These are phyloP conservation scores for Nettapus auritus DNA, from an alignment of 2,113 vertebrate genomes.

Conservation along the genomic window DNA sequence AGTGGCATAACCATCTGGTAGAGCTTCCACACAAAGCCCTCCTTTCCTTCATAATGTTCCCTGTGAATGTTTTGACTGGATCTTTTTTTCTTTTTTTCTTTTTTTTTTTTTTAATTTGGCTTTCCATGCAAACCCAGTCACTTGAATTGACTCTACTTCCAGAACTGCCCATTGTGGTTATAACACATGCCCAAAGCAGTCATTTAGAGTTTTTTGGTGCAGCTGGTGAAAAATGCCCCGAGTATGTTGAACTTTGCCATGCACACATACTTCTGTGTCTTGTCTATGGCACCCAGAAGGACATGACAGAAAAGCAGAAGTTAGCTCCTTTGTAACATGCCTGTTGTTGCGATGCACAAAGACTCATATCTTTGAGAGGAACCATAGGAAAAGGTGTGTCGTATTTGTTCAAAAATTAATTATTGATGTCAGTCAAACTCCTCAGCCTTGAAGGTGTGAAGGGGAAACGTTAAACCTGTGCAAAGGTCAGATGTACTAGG, in stretches of 20 bases:
- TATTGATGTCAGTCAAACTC: constrained; percentile 41
- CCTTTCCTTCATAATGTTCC: background rate
- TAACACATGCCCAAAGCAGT: background rate
- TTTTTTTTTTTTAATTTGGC: background rate
- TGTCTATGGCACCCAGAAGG: background rate
- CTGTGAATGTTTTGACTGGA: background rate
- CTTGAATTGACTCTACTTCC: background rate
- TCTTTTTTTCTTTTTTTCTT: background rate
- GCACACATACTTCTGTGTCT: background rate
- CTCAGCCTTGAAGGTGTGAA: constrained; percentile 34
- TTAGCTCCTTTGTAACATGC: background rate
- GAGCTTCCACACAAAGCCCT: background rate
- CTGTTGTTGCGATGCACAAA: background rate
- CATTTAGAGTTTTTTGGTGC: background rate
- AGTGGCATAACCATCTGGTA: background rate
- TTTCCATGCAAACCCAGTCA: background rate
- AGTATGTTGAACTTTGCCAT: background rate
- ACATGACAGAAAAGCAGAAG: background rate
- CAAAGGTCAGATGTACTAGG: constrained; percentile 37
- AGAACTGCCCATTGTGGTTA: rapidly evolving
- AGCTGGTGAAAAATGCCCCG: background rate
- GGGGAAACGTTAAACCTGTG: background rate
- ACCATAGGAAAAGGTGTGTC: constrained; percentile 16
- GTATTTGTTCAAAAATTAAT: constrained; percentile 61
- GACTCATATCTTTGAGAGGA: background rate